Conservation (phyloP, 2,113 vertebrate species). For the Oncorhynchus masou region DNA sequence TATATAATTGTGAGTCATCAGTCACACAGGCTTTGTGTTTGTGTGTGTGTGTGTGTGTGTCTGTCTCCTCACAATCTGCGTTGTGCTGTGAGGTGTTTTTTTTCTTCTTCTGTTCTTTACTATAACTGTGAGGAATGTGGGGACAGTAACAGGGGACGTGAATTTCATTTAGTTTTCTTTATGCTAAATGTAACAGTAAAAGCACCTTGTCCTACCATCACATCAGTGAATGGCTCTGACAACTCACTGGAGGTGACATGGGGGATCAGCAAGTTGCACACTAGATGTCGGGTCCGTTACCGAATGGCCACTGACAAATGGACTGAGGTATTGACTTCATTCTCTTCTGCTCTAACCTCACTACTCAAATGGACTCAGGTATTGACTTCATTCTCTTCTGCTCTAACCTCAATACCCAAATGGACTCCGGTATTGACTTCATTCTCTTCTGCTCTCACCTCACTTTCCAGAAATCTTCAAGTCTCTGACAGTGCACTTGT, state of each 20-base stretch:
- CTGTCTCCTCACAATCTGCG: too few relatives aligned
- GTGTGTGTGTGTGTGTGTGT: too few relatives aligned
- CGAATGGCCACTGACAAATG: not conserved
- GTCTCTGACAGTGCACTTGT: too few relatives aligned
- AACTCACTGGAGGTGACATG: constrained; percentile 29
- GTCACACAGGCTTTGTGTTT: too few relatives aligned
- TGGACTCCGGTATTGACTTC: constrained; percentile 30
- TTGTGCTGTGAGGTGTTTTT: too few relatives aligned
- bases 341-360: too few relatives aligned
- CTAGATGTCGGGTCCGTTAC: constrained; percentile 27
- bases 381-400: not conserved
- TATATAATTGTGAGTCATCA: too few relatives aligned
- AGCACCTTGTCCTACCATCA: constrained; percentile 19
- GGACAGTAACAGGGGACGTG: not conserved
- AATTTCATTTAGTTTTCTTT: not conserved
- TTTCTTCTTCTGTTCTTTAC: too few relatives aligned
- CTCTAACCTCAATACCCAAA: too few relatives aligned
- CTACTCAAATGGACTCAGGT: constrained; percentile 24
- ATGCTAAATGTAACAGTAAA: constrained; percentile 4
- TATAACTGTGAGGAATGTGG: too few relatives aligned
- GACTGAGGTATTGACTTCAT: not conserved
- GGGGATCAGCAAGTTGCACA: not conserved
- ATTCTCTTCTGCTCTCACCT: too few relatives aligned
- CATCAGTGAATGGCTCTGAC: constrained; percentile 10
- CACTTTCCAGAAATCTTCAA: too few relatives aligned